Evolutionary conservation across 2,113 vertebrate species (phyloP).

Genomic region (Machaerirhynchus nigripectus): DNA sequence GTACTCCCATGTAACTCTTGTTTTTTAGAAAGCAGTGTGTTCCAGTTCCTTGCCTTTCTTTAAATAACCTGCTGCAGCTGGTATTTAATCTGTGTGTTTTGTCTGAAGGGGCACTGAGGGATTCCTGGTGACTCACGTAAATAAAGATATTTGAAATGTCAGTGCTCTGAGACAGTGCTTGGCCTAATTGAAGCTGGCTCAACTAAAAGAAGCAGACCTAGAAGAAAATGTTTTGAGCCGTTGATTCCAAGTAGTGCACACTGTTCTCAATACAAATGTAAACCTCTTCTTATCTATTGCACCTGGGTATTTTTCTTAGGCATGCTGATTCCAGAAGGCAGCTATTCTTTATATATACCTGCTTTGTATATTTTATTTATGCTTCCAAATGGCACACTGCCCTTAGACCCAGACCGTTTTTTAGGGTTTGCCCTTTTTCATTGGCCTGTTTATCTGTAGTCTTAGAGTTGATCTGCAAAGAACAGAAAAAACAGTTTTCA

Average conservation of each 20-base stretch:
- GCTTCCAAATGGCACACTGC: not conserved
- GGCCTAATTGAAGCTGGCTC: not conserved
- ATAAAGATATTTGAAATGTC: constrained; percentile 14
- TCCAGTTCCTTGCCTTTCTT: not conserved
- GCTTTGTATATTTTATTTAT: not conserved
- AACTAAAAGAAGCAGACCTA: not conserved
- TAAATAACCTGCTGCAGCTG: not conserved
- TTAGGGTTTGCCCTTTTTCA: not conserved
- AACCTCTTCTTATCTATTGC: not conserved
- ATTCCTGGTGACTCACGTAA: not conserved
- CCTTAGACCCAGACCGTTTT: not conserved
- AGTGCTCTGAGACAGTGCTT: not conserved
- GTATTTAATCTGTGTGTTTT: not conserved
- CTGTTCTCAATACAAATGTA: not conserved
- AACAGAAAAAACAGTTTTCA: not conserved
- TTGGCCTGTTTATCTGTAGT: not conserved
- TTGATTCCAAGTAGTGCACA: not conserved
- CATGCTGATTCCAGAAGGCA: not conserved
- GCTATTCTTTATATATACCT: not conserved
- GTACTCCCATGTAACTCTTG: accelerated
- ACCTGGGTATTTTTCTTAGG: not conserved
- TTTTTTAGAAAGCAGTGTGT: not conserved
- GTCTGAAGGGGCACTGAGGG: not conserved
- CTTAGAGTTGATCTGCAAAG: not conserved
- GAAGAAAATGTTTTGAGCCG: not conserved